A percentile compares a stretch with the other conserved stretches of the same genome.
These are phyloP conservation scores for Cichlasoma orientale DNA, from an alignment of 2,797 vertebrate genomes.

Conservation along the genomic window DNA sequence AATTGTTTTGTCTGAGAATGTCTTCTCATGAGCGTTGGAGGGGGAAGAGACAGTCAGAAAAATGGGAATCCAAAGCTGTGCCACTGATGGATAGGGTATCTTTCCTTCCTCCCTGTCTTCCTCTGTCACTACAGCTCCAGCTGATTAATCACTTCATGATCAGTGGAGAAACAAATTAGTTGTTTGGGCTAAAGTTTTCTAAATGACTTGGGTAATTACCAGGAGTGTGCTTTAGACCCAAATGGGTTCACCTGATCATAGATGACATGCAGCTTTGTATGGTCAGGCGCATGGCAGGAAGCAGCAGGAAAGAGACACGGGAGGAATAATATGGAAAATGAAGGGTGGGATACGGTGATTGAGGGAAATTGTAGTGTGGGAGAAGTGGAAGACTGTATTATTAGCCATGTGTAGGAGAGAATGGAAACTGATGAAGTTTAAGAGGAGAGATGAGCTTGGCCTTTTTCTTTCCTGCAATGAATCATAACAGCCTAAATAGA, in stretches of 20 bases:
- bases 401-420: conserved; percentile 21
- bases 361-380: neutral
- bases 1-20: conserved; percentile 55
- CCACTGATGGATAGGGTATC: conserved; percentile 74
- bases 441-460: conserved; percentile 29
- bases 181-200: conserved; percentile 73
- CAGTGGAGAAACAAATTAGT: conserved; percentile 72
- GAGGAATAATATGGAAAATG: neutral
- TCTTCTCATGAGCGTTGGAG: conserved; percentile 40
- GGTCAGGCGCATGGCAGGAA: conserved; percentile 1
- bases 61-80: conserved; percentile 61
- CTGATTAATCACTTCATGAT: conserved; percentile 79
- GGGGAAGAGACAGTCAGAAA: conserved; percentile 44
- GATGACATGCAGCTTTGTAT: conserved; percentile 36
- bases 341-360: neutral
- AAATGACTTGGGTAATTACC: conserved; percentile 74
- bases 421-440: conserved; percentile 43
- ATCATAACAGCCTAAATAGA: conserved; percentile 49
- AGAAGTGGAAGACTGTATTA: conserved; percentile 10
- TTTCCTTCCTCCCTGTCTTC: conserved; percentile 46
- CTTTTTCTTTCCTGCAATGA: conserved; percentile 41
- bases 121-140: conserved; percentile 55
- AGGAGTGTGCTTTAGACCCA: conserved; percentile 40
- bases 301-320: neutral
- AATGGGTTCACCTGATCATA: conserved; percentile 43